These are phyloP conservation scores for Rhineura floridana DNA, from an alignment of 2,113 vertebrate species.

Conservation along the genomic window DNA sequence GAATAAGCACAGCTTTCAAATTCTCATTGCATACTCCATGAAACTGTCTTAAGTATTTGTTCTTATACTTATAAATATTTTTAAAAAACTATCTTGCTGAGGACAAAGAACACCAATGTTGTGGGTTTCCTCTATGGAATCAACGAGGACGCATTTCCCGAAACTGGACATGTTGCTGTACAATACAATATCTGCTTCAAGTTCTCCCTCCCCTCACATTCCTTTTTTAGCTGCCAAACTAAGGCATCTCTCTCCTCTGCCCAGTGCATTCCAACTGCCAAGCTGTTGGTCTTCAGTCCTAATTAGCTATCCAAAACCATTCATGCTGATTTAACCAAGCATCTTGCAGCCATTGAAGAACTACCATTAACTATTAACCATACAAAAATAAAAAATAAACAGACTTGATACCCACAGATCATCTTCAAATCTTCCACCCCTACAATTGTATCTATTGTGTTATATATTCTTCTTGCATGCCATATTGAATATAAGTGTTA, in stretches of 20 bases:
- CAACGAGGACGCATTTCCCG: background rate
- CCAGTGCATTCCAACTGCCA: background rate
- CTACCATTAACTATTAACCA: background rate
- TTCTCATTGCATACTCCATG: background rate
- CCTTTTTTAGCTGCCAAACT: background rate
- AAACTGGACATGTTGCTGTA: background rate
- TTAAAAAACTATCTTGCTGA: no score
- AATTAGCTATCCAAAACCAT: background rate
- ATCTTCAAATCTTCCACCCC: background rate
- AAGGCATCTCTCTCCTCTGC: background rate
- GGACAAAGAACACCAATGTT: background rate
- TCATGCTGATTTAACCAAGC: background rate
- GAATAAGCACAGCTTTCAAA: background rate
- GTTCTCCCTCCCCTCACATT: no score
- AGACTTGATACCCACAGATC: background rate
- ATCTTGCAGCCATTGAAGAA: background rate
- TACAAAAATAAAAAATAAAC: background rate
- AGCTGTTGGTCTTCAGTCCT: background rate
- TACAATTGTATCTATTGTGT: background rate
- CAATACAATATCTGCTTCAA: background rate
- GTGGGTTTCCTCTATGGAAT: background rate
- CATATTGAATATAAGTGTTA: background rate
- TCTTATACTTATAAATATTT: background rate
- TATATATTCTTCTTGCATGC: background rate
- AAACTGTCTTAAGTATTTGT: background rate